A percentile compares a stretch with the other conserved stretches of the same genome.
These are phyloP conservation scores for Epirrita christyi DNA, from an alignment of 2,888 invertebrate genomes.

Conservation along the genomic window DNA sequence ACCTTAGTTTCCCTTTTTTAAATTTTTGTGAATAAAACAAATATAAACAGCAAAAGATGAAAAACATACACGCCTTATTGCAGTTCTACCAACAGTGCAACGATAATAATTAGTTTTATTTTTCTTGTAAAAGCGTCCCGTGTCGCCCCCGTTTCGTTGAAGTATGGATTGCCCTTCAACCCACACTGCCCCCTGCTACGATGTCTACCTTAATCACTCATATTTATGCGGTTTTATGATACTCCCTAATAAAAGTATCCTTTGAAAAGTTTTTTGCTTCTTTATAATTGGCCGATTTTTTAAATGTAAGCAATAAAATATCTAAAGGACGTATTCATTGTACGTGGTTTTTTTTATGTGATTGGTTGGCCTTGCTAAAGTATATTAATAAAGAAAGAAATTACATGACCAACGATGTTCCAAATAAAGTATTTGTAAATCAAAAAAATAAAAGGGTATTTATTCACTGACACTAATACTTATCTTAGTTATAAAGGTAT, in stretches of 20 bases:
- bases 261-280: slow-evolving; percentile 50
- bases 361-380: slow-evolving; percentile 17
- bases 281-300: slow-evolving; percentile 34
- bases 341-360: slow-evolving; percentile 18
- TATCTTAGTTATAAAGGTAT: no score
- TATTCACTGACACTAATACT: no score
- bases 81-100: neutral
- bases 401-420: no score
- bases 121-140: slow-evolving; percentile 1
- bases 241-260: slow-evolving; percentile 66
- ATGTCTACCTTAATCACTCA: slow-evolving; percentile 75
- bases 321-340: slow-evolving; percentile 29
- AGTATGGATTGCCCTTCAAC: slow-evolving; percentile 16
- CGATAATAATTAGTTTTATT: no score
- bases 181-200: slow-evolving; percentile 62
- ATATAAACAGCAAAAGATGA: neutral
- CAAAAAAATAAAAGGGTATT: no score
- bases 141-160: slow-evolving; percentile 12
- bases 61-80: neutral
- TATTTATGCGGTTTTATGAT: slow-evolving; percentile 74
- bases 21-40: neutral
- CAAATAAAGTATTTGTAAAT: no score
- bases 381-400: neutral
- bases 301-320: slow-evolving; percentile 45
- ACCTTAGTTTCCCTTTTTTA: no score